phyloP scores from a whole-genome alignment of 2,113 vertebrate genomes.

The Lagopus leucura region DNA sequence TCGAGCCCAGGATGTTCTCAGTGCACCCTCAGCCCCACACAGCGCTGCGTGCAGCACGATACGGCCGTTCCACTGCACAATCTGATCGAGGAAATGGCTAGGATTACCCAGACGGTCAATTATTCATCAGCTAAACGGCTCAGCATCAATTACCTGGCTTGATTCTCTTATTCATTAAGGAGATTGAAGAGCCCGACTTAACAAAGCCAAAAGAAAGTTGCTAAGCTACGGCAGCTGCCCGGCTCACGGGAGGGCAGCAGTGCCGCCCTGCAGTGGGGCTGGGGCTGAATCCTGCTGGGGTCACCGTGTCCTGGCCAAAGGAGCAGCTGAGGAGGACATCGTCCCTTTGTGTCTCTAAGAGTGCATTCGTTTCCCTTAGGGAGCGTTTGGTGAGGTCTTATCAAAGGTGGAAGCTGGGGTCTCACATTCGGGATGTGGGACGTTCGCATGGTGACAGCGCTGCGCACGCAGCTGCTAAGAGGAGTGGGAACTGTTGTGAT shows the following conservation, averaged over 20 bases:
- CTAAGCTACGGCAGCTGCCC: constrained; percentile 77
- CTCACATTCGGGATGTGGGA: background rate
- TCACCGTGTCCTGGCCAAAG: background rate
- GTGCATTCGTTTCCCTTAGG: background rate
- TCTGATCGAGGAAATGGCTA: constrained; percentile 88
- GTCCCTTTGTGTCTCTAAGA: background rate
- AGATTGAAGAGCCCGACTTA: constrained; percentile 86
- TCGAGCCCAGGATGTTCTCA: background rate
- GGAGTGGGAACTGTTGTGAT: too few relatives aligned
- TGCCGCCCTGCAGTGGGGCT: too few relatives aligned
- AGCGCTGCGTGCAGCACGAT: constrained; percentile 59
- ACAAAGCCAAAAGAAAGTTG: constrained; percentile 80
- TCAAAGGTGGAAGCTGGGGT: background rate
- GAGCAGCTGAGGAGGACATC: too few relatives aligned
- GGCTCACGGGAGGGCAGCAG: too few relatives aligned
- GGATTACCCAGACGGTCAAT: constrained; percentile 93
- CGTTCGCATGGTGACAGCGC: too few relatives aligned
- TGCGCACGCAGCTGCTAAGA: too few relatives aligned
- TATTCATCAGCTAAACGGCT: constrained; percentile 89
- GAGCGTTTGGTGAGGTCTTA: too few relatives aligned
- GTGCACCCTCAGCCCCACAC: background rate
- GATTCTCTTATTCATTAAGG: constrained; percentile 94
- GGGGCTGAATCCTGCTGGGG: too few relatives aligned
- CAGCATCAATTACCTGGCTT: constrained; percentile 95
- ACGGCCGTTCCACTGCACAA: constrained; percentile 82